A percentile compares a stretch with the other conserved stretches of the same genome.
phyloP scores from a whole-genome alignment of 2,113 vertebrate species.

The Ia io region DNA sequence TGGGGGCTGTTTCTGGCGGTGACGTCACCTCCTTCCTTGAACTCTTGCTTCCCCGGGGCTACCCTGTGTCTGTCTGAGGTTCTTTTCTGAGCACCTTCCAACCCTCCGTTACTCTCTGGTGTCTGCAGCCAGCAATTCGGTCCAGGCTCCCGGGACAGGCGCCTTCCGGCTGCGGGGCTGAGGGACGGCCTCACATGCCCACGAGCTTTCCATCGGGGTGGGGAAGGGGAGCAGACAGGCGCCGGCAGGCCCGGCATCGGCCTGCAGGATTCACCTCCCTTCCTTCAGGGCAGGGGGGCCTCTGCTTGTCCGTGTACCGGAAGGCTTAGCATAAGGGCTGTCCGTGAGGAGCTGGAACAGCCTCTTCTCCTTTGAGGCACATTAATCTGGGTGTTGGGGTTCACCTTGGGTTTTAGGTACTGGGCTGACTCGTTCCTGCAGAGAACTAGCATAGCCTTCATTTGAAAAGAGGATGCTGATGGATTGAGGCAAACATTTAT shows the following conservation, averaged over 20 bases:
- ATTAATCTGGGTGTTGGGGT: not conserved
- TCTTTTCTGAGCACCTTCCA: conserved; percentile 17
- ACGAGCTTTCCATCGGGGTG: fast-evolving
- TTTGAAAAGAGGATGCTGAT: not conserved
- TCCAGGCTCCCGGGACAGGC: not conserved
- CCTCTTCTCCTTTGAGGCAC: not conserved
- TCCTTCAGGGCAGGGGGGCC: not conserved
- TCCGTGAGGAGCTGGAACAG: not conserved
- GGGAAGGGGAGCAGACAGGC: not conserved
- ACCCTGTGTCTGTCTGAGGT: not conserved
- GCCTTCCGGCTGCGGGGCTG: fast-evolving
- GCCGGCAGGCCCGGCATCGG: not conserved
- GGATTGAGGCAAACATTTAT: not conserved
- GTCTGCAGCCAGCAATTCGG: not conserved
- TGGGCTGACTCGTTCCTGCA: not conserved
- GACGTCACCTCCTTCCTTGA: not conserved
- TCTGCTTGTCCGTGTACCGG: not conserved
- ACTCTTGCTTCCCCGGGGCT: not conserved
- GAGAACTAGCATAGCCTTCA: not conserved
- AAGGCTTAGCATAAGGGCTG: not conserved
- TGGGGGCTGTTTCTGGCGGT: not conserved
- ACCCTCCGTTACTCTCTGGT: not conserved
- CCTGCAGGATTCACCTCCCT: not conserved
- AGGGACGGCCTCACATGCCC: not conserved
- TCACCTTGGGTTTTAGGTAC: not conserved